Base-by-base conservation (phyloP, 2,113 vertebrate species). In the Euleptes europaea region DNA sequence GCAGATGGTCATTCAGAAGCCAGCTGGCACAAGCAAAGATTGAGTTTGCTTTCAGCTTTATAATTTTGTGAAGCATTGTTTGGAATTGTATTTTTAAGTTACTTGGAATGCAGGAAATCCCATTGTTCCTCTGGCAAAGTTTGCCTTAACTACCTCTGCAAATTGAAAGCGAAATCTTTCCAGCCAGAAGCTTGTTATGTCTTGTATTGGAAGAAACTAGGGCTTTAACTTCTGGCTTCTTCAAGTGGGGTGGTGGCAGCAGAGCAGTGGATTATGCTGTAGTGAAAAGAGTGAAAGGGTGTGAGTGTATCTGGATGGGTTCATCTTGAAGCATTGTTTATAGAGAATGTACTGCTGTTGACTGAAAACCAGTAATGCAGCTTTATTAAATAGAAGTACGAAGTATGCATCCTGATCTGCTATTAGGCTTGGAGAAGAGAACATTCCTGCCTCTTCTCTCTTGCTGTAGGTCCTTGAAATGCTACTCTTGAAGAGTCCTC, bases 1-100 rank as follows among this genome's bases (percentile, higher is more conserved):
- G 88, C 83, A 86, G 79, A 49, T 86, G 87, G 82, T 49, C 31
- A 80, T 89, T 82, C 86, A 86, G 80, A 86, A 40, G 88, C 82
- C 80, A 84, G 84, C 12, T 71, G 38, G 44, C 0, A 51, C 57
- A 42, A 35, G 44, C n/a, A 19, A 33, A 69, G 67, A 63, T 0
- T 26, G 40, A 19, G 35, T 71, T 72, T 65, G 51, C 40, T 35
- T 85, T 82, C 88, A 66, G 60, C 47, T 85, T 89, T 72, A 70
- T 40, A 63, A 78, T 83, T 44, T 0, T 83, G 78, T 26, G 77
- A 15, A 57, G 69, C 63, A 66, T 12, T 79, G 54, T 71, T 74
- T 0, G 0, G 78, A 60, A 35, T 78, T 54, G 15, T 13, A n/a
- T 28, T 42, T 77, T 67, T 47, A 79, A 44, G 44, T 72, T 23